These are phyloP conservation scores for Knipowitschia caucasica DNA, from an alignment of 2,797 vertebrate genomes.

Conservation along the genomic window DNA sequence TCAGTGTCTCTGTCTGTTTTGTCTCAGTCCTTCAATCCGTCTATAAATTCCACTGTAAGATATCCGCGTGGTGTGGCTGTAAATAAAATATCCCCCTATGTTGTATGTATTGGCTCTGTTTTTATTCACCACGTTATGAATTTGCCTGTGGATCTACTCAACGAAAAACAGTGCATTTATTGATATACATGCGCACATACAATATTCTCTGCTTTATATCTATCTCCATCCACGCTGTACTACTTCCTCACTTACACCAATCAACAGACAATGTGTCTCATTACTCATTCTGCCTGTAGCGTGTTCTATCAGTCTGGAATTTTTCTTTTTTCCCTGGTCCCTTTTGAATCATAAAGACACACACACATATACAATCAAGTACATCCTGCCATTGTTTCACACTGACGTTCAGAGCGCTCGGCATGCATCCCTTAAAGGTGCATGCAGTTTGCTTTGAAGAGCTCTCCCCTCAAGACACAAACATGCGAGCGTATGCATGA, in stretches of 20 bases:
- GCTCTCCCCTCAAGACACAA: constrained; percentile 41
- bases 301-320: constrained; percentile 56
- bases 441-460: constrained; percentile 42
- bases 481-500: constrained; percentile 16
- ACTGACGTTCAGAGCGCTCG: not conserved
- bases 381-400: not conserved
- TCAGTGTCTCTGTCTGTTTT: no score
- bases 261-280: constrained; percentile 51
- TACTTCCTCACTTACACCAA: constrained; percentile 32
- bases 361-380: constrained; percentile 41
- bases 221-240: constrained; percentile 9
- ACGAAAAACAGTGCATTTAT: no score
- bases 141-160: no score
- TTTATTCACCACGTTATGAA: no score
- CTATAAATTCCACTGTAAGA: no score
- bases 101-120: no score
- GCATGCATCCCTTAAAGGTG: constrained; percentile 43
- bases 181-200: no score
- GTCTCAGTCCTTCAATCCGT: no score
- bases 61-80: no score
- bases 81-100: no score
- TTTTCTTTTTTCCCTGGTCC: constrained; percentile 59
- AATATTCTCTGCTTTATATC: constrained; percentile 21
- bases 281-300: constrained; percentile 61
- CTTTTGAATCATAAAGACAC: constrained; percentile 63